Base-by-base conservation (phyloP, 2,888 invertebrate species). In the Drepana falcataria region DNA sequence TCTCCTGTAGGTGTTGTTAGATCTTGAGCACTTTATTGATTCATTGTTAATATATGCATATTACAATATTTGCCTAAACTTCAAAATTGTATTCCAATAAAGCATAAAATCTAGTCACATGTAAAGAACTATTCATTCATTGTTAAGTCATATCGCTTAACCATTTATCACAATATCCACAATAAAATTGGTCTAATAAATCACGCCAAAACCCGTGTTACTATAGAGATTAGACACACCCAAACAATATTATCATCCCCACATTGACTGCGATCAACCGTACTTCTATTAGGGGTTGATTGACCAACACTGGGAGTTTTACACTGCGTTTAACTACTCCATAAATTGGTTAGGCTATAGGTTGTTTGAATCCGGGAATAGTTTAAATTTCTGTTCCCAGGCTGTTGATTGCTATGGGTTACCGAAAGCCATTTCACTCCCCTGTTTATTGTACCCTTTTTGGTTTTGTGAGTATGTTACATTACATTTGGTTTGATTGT, bases 301-400 rank as follows among this genome's bases (percentile, higher is more conserved):
- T 65, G 69, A 64, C 59, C 65, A 59, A 59, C 64, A 69, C 64
- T 65, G 68, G 74, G 74, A 76, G 73, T 80, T 77, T 78, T 80
- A 81, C 79, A 85, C 78, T 72, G 73, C 77, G 71, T 80, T 81
- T 81, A 79, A 78, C 79, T 79, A 76, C 70, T 71, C 73, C 71
- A 66, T 75, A 79, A 85, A 87, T 86, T 85, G 82, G 78, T 75
- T 78, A 67, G 76, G 3, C 44, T 44, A 44, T 44, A 3, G 44
- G 44, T 75, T 71, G 68, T 81, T 75, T 77, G 78, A 84, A 81
- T 83, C 83, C 65, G 81, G 78, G 77, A 85, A 85, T 80, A 78
- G 81, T 87, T 86, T 79, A 83, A 84, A 85, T 68, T 81, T 75
- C 66, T 71, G 80, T 87, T 88, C 83, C 85, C 86, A 85, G 73